phyloP scores from a whole-genome alignment of 2,888 invertebrate species.

The Euproctis similis region DNA sequence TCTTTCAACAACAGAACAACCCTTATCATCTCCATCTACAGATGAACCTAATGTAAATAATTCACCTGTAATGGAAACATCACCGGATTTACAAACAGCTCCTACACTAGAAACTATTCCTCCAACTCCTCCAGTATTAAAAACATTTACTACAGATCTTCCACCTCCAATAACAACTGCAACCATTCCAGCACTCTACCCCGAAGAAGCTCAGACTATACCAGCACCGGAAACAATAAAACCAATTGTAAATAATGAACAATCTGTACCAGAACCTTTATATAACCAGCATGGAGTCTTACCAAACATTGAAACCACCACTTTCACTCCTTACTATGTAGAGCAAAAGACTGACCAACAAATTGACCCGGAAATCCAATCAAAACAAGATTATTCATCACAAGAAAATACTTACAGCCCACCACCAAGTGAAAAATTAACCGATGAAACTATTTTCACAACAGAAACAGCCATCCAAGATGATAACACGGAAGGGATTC shows the following conservation, averaged over 20 bases:
- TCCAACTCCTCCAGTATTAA: conserved; percentile 10
- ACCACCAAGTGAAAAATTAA: not conserved
- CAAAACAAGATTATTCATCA: conserved; percentile 6
- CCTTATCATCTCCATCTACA: too few relatives aligned
- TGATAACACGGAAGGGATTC: conserved; percentile 31
- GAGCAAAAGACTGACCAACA: conserved; percentile 7
- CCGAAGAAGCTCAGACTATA: conserved; percentile 8
- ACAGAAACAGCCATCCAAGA: not conserved
- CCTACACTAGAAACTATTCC: conserved; percentile 3
- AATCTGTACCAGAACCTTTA: conserved; percentile 5
- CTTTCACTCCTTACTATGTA: conserved; percentile 8
- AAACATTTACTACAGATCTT: conserved; percentile 6
- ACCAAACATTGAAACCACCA: conserved; percentile 2
- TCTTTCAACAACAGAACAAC: too few relatives aligned
- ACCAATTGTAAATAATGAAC: conserved; percentile 3
- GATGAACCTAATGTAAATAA: not conserved
- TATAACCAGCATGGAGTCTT: conserved; percentile 6
- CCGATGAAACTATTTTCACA: not conserved
- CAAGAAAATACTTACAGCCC: too few relatives aligned
- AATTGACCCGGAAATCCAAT: conserved; percentile 12
- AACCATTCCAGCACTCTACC: conserved; percentile 21
- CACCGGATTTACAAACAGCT: conserved; percentile 1
- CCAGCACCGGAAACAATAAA: conserved; percentile 12
- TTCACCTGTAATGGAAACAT: conserved; percentile 2
- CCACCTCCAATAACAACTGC: conserved; percentile 15